Evolutionary conservation across 2,888 invertebrate genomes (phyloP), one percentile per base, ranked within the genome.

Genomic region (Dolomedes plantarius): DNA sequence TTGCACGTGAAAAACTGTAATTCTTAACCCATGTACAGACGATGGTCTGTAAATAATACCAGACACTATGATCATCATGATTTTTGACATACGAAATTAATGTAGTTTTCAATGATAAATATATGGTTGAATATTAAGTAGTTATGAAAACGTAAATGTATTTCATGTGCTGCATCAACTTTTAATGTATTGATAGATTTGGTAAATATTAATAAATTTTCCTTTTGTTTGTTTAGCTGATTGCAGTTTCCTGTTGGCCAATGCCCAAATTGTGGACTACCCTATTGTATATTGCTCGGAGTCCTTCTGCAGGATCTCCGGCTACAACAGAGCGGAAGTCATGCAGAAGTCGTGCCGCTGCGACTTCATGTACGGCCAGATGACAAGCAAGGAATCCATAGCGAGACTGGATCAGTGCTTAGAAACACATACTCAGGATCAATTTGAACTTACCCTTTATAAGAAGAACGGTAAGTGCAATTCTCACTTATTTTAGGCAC

Each of bases 241-340:
- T 93, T 98, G 98, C 94, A 98, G 98, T 92, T 99, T 99, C 93
- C 94, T 99, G 92, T 94, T 99, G 94, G 99, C 99, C 90, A 99
- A 99, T 94, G 99, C 99, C 92, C 98, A 99, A 94, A 99, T 99
- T 92, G 97, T 98, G 91, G 99, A 99, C 94, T 99, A 98, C 93
- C 99, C 99, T 89, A 99, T 99, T 92, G 99, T 99, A 90, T 99
- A 99, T 94, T 99, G 99, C 95, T 99, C 98, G 94, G 99, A 99
- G 93, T 97, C 98, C 89, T 99, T 99, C 94, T 98, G 98, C 94
- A 98, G 98, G 94, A 97, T 99, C 93, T 97, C 98, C 91, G 99
- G 99, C 92, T 99, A 97, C 94, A 97, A 97, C 93, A 94, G 99
- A 90, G 98, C 98, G 90, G 99, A 99, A 94, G 96, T 96, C 90